Evolutionary conservation across 2,888 invertebrate species (phyloP), one percentile per base, ranked within the genome.

Genomic region (Junonia oenone): DNA sequence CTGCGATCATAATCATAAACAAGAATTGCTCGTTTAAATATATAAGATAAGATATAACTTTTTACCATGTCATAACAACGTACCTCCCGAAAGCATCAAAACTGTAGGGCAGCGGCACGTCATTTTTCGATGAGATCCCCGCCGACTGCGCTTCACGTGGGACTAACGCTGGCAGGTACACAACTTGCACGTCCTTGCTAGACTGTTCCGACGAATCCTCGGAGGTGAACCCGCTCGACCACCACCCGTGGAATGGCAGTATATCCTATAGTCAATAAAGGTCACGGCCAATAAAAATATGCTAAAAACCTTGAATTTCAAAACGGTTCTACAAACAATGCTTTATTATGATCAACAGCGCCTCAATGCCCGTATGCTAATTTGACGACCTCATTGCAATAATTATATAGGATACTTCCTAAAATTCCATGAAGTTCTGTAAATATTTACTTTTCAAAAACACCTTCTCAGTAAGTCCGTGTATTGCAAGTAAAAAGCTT

Each of bases 21-120:
- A n/a, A n/a, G n/a, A n/a, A n/a, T n/a, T n/a, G n/a, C n/a, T n/a
- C n/a, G n/a, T n/a, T n/a, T n/a, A n/a, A n/a, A n/a, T n/a, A n/a
- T n/a, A n/a, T n/a, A n/a, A n/a, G n/a, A 33, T 8, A 29, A 29
- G 9, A 29, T 8, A 29, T 9, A 9, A 29, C n/a, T n/a, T 26
- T 3, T 5, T 26, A 29, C 11, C 29, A 8, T 8, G 11, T 11
- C 29, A 8, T 29, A 29, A 29, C 8, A 45, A 55, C 68, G 64
- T 78, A 93, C 93, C 92, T 84, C 76, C 93, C 91, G 72, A 93
- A 93, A 11, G 92, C 93, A 51, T 89, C 86, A 73, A 93, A 93
- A 66, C 80, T 91, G 70, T 92, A 93, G 11, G 89, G 81, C 56
- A 92, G 73, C 27, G 91, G 91, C 6, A 91, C 78, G 47, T 85